These are phyloP conservation scores for Lagodon rhomboides DNA, from an alignment of 2,797 vertebrate genomes.

Conservation along the genomic window DNA sequence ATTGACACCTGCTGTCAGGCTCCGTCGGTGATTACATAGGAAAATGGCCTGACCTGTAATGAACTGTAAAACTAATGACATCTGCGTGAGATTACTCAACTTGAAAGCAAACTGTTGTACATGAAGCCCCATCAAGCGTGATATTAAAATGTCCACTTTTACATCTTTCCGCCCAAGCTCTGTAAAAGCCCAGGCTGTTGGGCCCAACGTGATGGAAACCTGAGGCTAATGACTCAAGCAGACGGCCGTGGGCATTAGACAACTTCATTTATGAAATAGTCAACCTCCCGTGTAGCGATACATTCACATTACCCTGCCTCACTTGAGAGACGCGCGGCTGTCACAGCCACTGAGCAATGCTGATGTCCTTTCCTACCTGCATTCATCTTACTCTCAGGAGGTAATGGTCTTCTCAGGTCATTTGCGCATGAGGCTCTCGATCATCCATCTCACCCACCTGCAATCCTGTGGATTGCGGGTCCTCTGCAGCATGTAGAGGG, in stretches of 20 bases:
- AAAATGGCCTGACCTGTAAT: constrained; percentile 79
- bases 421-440: constrained; percentile 77
- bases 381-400: constrained; percentile 82
- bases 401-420: constrained; percentile 84
- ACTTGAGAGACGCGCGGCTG: constrained; percentile 79
- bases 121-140: constrained; percentile 77
- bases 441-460: constrained; percentile 80
- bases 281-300: constrained; percentile 84
- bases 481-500: constrained; percentile 27
- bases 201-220: constrained; percentile 75
- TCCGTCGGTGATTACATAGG: constrained; percentile 65
- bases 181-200: constrained; percentile 60
- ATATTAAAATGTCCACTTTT: constrained; percentile 85
- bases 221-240: constrained; percentile 83
- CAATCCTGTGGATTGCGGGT: constrained; percentile 55
- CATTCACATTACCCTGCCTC: constrained; percentile 81
- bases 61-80: constrained; percentile 80
- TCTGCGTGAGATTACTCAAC: constrained; percentile 74
- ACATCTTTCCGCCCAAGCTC: constrained; percentile 70
- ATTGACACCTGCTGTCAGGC: constrained; percentile 77
- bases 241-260: constrained; percentile 81
- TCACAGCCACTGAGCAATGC: constrained; percentile 83
- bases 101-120: constrained; percentile 83
- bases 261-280: constrained; percentile 85
- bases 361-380: constrained; percentile 81